Percentiles rank a stretch among this genome's conserved stretches.
These are phyloP conservation scores for Neoascia interrupta DNA, from an alignment of 2,888 invertebrate species.

Conservation along the genomic window DNA sequence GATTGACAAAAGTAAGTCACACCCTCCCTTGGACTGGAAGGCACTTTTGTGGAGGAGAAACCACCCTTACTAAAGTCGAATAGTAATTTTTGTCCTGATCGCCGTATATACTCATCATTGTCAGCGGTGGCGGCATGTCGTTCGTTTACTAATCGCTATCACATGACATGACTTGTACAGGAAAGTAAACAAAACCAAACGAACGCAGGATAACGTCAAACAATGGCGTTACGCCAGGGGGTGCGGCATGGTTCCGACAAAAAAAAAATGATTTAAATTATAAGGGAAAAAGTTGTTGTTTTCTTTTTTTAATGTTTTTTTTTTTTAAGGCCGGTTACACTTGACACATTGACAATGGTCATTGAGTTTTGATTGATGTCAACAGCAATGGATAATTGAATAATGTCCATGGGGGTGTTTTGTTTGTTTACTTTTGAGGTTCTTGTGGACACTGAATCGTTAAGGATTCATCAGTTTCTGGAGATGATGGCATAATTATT, in stretches of 20 bases:
- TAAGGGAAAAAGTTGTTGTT: slow-evolving; percentile 34
- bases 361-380: slow-evolving; percentile 51
- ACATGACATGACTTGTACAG: slow-evolving; percentile 56
- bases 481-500: slow-evolving; percentile 1
- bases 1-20: slow-evolving; percentile 47
- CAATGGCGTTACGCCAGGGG: slow-evolving; percentile 11
- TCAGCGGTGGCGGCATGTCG: slow-evolving; percentile 47
- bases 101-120: slow-evolving; percentile 9
- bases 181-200: slow-evolving; percentile 26
- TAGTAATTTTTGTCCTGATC: slow-evolving; percentile 15
- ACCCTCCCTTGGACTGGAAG: no score
- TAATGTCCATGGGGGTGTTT: not conserved
- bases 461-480: no score
- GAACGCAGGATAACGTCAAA: slow-evolving; percentile 27
- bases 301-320: not conserved
- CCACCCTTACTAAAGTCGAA: slow-evolving; percentile 22
- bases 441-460: no score
- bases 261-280: slow-evolving; percentile 52
- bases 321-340: slow-evolving; percentile 32
- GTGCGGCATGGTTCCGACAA: slow-evolving; percentile 31
- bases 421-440: not conserved
- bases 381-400: not conserved
- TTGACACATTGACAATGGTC: slow-evolving; percentile 54
- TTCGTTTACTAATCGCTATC: slow-evolving; percentile 57
- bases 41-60: no score